Conservation (phyloP, 1,140 invertebrate species). For the Heliconius congener region DNA sequence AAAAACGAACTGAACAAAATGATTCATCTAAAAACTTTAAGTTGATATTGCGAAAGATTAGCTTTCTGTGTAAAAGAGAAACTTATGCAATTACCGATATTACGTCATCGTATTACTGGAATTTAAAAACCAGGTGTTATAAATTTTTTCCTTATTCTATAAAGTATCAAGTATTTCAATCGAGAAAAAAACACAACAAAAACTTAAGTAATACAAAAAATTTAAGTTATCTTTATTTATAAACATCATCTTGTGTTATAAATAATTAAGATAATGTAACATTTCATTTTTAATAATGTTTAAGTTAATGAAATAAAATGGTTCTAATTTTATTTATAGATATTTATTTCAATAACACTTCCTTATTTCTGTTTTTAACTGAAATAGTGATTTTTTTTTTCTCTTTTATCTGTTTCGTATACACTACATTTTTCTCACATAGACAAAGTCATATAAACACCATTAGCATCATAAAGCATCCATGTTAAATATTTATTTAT, state of each 20-base stretch:
- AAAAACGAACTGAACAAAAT: not conserved
- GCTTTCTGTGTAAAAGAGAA: conserved; percentile 8
- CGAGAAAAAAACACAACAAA: not conserved
- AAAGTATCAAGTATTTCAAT: conserved; percentile 54
- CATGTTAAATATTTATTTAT: not conserved
- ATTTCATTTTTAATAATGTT: not conserved
- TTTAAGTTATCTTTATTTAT: conserved; percentile 11
- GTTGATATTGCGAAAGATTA: not conserved
- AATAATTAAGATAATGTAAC: not conserved
- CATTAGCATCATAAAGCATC: too few relatives aligned
- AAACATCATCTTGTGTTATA: not conserved
- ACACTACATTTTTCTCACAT: not conserved
- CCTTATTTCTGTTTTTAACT: not conserved
- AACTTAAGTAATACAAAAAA: not conserved
- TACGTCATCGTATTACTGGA: conserved; percentile 2
- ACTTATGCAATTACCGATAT: conserved; percentile 6
- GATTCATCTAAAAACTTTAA: conserved; percentile 1
- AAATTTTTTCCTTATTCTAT: conserved; percentile 21
- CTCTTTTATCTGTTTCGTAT: too few relatives aligned
- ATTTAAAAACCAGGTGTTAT: conserved; percentile 1
- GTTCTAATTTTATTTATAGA: not conserved
- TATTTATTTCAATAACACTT: not conserved
- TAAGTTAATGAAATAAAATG: not conserved
- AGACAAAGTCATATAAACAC: too few relatives aligned
- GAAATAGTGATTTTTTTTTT: not conserved